Evolutionary conservation across 2,113 vertebrate genomes (phyloP), one percentile per base, ranked within the genome.

Genomic region (Etheostoma cragini): DNA sequence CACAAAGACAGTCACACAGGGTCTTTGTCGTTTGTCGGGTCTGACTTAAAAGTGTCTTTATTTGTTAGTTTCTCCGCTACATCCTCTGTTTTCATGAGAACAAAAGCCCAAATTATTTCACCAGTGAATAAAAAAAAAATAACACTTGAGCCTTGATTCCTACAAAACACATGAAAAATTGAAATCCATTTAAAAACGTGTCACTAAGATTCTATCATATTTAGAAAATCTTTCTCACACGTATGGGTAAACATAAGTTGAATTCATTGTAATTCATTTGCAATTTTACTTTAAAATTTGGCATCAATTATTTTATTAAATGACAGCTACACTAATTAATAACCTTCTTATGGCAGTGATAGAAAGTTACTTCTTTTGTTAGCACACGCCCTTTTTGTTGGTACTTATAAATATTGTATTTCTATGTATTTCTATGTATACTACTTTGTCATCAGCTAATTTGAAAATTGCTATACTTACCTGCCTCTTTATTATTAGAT

Each of bases 31-130:
- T 76, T 70, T 5, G 72, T 88, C 46, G 82, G 74, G 12, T 90
- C 69, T 83, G 60, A n/a, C 82, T 70, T 38, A 92, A 64, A 33
- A 85, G 72, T 69, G 73, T 84, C 61, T 80, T 85, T 72, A 74
- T 56, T 81, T 92, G 86, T 52, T 82, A 76, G 58, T 30, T 30
- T 91, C 5, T 90, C 86, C 68, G 26, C 10, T 0, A 22, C 11
- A 3, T 56, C 62, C 24, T n/a, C 69, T 56, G 87, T 91, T 75
- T 88, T 88, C 81, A 94, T 95, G 76, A 0, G 15, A 64, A 56
- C 19, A 63, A 21, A 62, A 46, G 70, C 13, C 72, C 49, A 86
- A 2, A 24, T 19, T 7, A 5, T 24, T 14, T 6, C 42, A 4
- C 8, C 6, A 21, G 8, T 22, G n/a, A n/a, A 53, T 11, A 49